A percentile compares a stretch with the other conserved stretches of the same genome.
Conservation (phyloP, 2,797 vertebrate genomes). For the Chloroceryle amazona region DNA sequence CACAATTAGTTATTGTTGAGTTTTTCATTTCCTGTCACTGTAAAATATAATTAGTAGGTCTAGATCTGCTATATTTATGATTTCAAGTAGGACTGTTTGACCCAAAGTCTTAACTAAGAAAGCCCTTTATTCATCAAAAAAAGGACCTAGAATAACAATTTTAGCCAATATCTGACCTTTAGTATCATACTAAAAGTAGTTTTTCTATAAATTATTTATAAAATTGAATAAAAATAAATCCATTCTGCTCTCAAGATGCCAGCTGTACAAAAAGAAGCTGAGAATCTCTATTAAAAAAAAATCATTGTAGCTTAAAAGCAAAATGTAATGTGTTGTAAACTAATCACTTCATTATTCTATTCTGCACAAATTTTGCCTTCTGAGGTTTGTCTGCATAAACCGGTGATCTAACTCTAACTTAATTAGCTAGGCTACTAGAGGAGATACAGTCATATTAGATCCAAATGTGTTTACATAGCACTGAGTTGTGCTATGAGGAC, state of each 20-base stretch:
- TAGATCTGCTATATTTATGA: neutral
- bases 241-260: neutral
- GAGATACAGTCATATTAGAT: neutral
- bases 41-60: slow-evolving; percentile 10
- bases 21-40: slow-evolving; percentile 17
- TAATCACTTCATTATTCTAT: neutral
- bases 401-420: neutral
- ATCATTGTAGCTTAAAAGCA: neutral
- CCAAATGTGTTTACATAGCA: neutral
- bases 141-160: neutral
- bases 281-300: neutral
- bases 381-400: slow-evolving; percentile 25
- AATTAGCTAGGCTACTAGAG: slow-evolving; percentile 9
- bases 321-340: neutral
- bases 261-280: neutral
- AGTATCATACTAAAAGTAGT: neutral
- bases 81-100: neutral
- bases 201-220: neutral
- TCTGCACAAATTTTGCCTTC: slow-evolving; percentile 26
- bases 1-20: slow-evolving; percentile 32
- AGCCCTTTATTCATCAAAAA: neutral
- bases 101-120: neutral
- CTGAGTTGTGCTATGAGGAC: neutral
- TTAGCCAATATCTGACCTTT: neutral
- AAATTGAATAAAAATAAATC: neutral